Evolutionary conservation across 2,113 vertebrate genomes (phyloP), one percentile per base, ranked within the genome.

Genomic region (Carassius carassius): DNA sequence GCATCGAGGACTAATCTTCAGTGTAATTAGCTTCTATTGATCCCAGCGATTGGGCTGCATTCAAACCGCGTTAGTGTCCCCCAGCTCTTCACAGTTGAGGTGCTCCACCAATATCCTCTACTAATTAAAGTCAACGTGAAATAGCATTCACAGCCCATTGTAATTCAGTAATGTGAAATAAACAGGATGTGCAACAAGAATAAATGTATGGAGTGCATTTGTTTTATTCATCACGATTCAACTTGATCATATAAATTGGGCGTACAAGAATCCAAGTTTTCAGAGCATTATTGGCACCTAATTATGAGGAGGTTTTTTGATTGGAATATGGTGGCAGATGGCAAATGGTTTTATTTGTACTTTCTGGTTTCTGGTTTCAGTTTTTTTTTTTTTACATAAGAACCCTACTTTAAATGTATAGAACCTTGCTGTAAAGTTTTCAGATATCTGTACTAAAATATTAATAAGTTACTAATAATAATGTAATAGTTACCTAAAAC

Each of bases 21-120:
- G 89, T 91, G 91, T 94, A 95, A 95, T 95, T 94, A 94, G 94
- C 92, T 91, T 82, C 86, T 93, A 94, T 94, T 93, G 94, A 95
- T 94, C 89, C 77, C 56, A 87, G 91, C 88, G 89, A 92, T 93
- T 93, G 91, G 92, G 92, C 92, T 91, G 90, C 90, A 49, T 84
- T 32, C 84, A 81, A 19, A 56, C 29, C 19, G 73, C 35, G 62
- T 81, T 73, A 81, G 56, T 76, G 78, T 47, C 56, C 77, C 69
- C 49, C 32, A 62, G 76, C 81, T 86, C 78, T 37, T 75, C 67
- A 73, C 76, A 83, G 69, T 72, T 80, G 77, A 75, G 41, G 60
- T 58, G 62, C 25, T 77, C 51, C 62, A 77, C 78, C 83, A 41
- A n/a, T 32, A 67, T 74, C 29, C 19, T 44, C 44, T 32, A 35